Evolutionary conservation across 1,140 invertebrate species (phyloP), one percentile per base, ranked within the genome.

Genomic region (Bombus polaris): DNA sequence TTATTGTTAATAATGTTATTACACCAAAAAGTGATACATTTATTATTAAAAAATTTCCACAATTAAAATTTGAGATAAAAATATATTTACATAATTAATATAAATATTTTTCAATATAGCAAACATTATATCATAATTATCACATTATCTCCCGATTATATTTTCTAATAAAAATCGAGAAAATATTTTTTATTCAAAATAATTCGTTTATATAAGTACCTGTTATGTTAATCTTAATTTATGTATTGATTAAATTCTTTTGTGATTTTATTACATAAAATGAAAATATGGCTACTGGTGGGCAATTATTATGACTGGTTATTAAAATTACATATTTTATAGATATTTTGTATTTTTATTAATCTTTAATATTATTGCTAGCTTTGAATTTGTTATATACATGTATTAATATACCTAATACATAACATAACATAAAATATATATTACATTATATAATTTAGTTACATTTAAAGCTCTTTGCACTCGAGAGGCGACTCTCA

Each of bases 1-100:
- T 76, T 82, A 65, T 65, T 82, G 81, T 75, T 75, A 82, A 65
- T 74, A 65, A 5, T 66, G 53, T 82, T 47, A 47, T 75, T 28
- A 75, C 15, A 82, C n/a, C 22, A 44, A 82, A 42, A 73, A 32
- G 18, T 42, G 22, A 65, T 32, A 62, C 2, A 28, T 62, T 47
- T 47, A 37, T 76, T 18, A 28, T 15, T 8, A 73, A 65, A n/a
- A 25, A n/a, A 68, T 35, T 66, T 76, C 47, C 73, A 15, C 9
- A 18, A 83, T 37, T 37, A 53, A 76, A 68, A 53, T 66, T 66
- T 15, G 25, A 47, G 47, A 47, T 47, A 76, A 66, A 53, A 74
- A 82, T 47, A 74, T 82, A 71, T 37, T 44, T 77, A 62, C 3
- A 47, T 62, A 22, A 74, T 25, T 13, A 32, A 32, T 39, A n/a